These are phyloP conservation scores for Orchesella cincta DNA, from an alignment of 1,140 invertebrate genomes.

Conservation along the genomic window DNA sequence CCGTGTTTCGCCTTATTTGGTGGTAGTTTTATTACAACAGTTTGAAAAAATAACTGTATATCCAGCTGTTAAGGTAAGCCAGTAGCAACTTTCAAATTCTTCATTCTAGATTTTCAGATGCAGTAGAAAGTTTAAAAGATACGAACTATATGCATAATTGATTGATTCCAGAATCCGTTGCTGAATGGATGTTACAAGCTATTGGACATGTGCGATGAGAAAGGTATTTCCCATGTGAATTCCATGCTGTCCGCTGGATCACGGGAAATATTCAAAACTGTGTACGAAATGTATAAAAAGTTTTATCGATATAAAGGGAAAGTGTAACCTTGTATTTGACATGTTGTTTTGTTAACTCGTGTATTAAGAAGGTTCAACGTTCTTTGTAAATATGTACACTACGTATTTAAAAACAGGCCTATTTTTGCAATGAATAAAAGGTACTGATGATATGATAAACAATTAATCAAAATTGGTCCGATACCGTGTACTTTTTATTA, in stretches of 20 bases:
- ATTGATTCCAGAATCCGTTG: slow-evolving; percentile 54
- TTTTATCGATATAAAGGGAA: slow-evolving; percentile 59
- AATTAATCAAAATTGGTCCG: not conserved
- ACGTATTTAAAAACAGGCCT: not conserved
- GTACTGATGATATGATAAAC: not conserved
- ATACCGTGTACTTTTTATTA: too few species aligned
- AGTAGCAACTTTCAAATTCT: not conserved
- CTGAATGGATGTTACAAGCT: slow-evolving; percentile 55
- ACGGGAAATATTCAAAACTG: slow-evolving; percentile 57
- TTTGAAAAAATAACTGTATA: slow-evolving; percentile 56
- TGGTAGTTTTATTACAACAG: slow-evolving; percentile 57
- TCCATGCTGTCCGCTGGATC: slow-evolving; percentile 55
- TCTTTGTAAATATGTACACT: not conserved
- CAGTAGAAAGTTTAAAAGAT: not conserved
- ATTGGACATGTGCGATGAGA: slow-evolving; percentile 57
- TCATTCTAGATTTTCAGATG: not conserved
- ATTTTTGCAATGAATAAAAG: not conserved
- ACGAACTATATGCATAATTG: not conserved
- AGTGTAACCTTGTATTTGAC: slow-evolving; percentile 52
- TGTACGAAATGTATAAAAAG: slow-evolving; percentile 57
- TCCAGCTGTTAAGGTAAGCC: slow-evolving; percentile 57
- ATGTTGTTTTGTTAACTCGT: not conserved
- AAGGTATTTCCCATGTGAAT: slow-evolving; percentile 56
- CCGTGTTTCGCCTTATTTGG: slow-evolving; percentile 55
- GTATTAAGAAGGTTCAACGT: not conserved